Conservation (phyloP, 2,113 vertebrate species). For the Vireo altiloquus region DNA sequence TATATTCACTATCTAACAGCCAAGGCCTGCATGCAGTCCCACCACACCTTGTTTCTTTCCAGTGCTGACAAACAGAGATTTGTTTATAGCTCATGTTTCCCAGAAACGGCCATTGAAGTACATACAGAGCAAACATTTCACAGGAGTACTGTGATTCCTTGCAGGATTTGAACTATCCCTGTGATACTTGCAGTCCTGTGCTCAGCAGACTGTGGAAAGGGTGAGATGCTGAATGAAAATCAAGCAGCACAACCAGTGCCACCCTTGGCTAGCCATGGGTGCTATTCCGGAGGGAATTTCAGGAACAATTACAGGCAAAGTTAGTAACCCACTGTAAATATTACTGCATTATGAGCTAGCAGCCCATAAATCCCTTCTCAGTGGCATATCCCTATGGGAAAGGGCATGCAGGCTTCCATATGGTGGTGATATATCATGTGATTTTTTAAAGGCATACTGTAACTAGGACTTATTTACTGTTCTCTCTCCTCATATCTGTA, state of each 20-base stretch:
- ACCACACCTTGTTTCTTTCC: constrained; percentile 5
- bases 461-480: neutral
- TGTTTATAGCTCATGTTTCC: neutral
- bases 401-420: constrained; percentile 30
- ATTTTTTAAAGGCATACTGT: constrained; percentile 1
- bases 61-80: neutral
- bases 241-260: neutral
- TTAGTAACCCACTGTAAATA: neutral
- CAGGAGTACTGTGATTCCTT: neutral
- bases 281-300: constrained; percentile 20
- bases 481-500: constrained; percentile 8
- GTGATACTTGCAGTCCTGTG: neutral
- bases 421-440: constrained; percentile 30
- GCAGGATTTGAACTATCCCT: neutral
- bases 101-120: neutral
- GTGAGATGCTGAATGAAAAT: neutral
- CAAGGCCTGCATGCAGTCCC: neutral
- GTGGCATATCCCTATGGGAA: neutral
- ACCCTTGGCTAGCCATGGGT: neutral
- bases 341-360: neutral
- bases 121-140: neutral
- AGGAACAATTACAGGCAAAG: neutral
- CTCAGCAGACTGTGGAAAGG: neutral
- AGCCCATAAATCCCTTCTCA: constrained; percentile 38
- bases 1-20: neutral